These are phyloP conservation scores for Anolis sagrei DNA, from an alignment of 2,113 vertebrate species.

Conservation along the genomic window DNA sequence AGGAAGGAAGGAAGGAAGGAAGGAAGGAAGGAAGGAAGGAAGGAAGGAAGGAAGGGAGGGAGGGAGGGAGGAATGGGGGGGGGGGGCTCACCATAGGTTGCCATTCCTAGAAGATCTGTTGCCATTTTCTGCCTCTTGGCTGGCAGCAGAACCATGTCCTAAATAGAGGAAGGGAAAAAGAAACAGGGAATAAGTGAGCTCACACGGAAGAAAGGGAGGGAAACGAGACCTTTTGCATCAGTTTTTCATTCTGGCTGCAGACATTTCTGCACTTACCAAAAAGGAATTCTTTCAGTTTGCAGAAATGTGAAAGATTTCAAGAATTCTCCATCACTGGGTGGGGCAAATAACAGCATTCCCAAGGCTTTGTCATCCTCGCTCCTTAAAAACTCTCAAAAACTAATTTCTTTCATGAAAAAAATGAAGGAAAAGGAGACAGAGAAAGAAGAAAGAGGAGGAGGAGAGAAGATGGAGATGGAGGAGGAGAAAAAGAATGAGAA, in stretches of 20 bases:
- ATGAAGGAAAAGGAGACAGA: too few species aligned
- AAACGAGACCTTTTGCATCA: background rate
- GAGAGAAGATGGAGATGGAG: too few species aligned
- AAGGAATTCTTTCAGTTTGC: background rate
- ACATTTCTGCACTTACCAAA: background rate
- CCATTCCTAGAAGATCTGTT: slow-evolving; percentile 69
- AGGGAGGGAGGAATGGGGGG: too few species aligned
- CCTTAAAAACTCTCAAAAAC: too few species aligned
- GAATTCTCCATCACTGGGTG: background rate
- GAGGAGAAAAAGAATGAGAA: too few species aligned
- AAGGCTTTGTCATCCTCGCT: too few species aligned
- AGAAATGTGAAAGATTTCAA: background rate
- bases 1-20: too few species aligned
- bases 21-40: too few species aligned
- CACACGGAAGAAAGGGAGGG: background rate
- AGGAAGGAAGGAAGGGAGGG: too few species aligned
- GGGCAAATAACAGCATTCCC: too few species aligned
- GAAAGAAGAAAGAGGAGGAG: too few species aligned
- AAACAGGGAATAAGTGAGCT: background rate
- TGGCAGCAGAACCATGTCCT: slow-evolving; percentile 70
- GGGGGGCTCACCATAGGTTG: slow-evolving; percentile 73
- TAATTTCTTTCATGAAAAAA: rapidly evolving
- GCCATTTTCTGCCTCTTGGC: slow-evolving; percentile 50
- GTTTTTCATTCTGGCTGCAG: background rate
- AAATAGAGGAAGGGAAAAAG: background rate